Percentiles rank a stretch among this genome's conserved stretches.
Conservation (phyloP, 2,888 invertebrate genomes). For the Rotaria sp. region DNA sequence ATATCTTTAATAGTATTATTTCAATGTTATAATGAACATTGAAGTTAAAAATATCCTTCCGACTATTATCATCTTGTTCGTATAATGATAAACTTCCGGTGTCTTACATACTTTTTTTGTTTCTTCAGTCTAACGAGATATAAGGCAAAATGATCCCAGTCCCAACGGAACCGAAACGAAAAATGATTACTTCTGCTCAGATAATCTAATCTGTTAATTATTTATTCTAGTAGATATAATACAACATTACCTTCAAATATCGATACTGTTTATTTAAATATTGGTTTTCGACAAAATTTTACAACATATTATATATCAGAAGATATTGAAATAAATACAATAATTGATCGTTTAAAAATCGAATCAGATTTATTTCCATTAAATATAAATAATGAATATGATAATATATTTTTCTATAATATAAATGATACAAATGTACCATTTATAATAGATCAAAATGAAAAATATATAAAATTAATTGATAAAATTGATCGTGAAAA, state of each 20-base stretch:
- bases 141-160: too few relatives aligned
- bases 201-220: not conserved
- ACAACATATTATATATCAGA: not conserved
- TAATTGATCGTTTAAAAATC: not conserved
- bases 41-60: too few relatives aligned
- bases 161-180: too few relatives aligned
- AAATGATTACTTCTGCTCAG: too few relatives aligned
- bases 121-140: too few relatives aligned
- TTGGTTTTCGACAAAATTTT: not conserved
- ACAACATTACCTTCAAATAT: too few relatives aligned
- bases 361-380: not conserved
- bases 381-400: not conserved
- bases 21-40: too few relatives aligned
- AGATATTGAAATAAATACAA: not conserved
- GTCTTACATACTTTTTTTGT: too few relatives aligned
- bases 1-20: too few relatives aligned
- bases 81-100: too few relatives aligned
- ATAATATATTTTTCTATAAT: not conserved
- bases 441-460: slow-evolving; percentile 3
- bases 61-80: too few relatives aligned
- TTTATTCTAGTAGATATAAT: not conserved
- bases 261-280: not conserved
- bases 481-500: slow-evolving; percentile 9
- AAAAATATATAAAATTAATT: not conserved
- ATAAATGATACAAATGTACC: not conserved